A percentile compares a stretch with the other conserved stretches of the same genome.
Conservation (phyloP, 2,888 invertebrate genomes). For the Drosophila meridionalis region DNA sequence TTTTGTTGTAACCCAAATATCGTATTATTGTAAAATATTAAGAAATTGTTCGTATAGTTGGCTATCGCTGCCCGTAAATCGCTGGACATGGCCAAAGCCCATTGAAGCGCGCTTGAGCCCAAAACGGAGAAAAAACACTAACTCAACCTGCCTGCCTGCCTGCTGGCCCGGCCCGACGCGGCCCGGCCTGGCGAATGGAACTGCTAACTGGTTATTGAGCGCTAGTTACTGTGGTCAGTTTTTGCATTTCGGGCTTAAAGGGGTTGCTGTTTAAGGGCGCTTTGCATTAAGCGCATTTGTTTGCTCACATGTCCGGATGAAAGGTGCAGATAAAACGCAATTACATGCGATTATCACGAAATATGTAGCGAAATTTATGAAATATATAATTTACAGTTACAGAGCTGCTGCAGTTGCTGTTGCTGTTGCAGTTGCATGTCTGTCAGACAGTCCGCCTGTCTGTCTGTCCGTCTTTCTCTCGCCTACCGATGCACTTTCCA, state of each 20-base stretch:
- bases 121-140: conserved; percentile 13
- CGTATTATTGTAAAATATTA: conserved; percentile 54
- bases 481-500: conserved; percentile 56
- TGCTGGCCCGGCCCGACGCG: background rate
- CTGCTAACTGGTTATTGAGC: conserved; percentile 27
- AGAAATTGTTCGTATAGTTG: conserved; percentile 78
- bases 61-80: conserved; percentile 73
- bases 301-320: conserved; percentile 84
- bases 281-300: conserved; percentile 71
- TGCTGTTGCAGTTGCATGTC: conserved; percentile 14
- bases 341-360: conserved; percentile 84
- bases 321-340: conserved; percentile 84
- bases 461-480: conserved; percentile 19
- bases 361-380: conserved; percentile 83
- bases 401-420: conserved; percentile 32
- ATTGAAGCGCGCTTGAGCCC: conserved; percentile 72
- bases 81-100: conserved; percentile 62
- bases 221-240: conserved; percentile 49
- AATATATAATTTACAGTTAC: conserved; percentile 84
- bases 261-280: conserved; percentile 55
- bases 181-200: conserved; percentile 13
- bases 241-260: conserved; percentile 2
- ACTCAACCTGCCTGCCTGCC: background rate
- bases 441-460: conserved; percentile 9
- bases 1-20: conserved; percentile 73